These are phyloP conservation scores for Aethes cnicana DNA, from an alignment of 2,888 invertebrate species.

Conservation along the genomic window DNA sequence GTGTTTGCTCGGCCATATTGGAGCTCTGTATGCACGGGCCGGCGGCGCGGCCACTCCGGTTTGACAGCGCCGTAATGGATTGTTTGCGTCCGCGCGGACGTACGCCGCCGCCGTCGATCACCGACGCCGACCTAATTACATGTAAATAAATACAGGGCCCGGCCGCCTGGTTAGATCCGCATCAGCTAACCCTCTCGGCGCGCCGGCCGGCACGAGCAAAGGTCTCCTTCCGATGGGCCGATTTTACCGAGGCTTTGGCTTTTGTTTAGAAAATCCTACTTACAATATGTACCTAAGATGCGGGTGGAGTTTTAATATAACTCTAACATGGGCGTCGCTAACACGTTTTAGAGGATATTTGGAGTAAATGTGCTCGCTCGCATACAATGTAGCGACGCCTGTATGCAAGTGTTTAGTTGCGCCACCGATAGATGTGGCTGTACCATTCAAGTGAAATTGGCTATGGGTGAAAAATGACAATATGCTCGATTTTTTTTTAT, in stretches of 20 bases:
- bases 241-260: slow-evolving; percentile 13
- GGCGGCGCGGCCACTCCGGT: slow-evolving; percentile 39
- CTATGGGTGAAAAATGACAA: too few species aligned
- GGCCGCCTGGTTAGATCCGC: slow-evolving; percentile 45
- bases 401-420: too few species aligned
- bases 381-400: too few species aligned
- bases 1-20: slow-evolving; percentile 62
- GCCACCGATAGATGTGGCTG: slow-evolving; percentile 4
- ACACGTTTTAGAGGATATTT: too few species aligned
- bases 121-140: slow-evolving; percentile 74
- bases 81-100: slow-evolving; percentile 69
- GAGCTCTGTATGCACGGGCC: slow-evolving; percentile 53
- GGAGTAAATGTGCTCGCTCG: too few species aligned
- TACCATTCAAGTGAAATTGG: too few species aligned
- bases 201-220: slow-evolving; percentile 13
- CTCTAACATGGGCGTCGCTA: too few species aligned
- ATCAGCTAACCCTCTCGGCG: slow-evolving; percentile 45
- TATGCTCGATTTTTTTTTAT: too few species aligned
- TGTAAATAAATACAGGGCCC: slow-evolving; percentile 71
- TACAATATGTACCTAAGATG: slow-evolving; percentile 13
- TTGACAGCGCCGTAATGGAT: slow-evolving; percentile 72
- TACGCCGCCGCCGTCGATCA: slow-evolving; percentile 68
- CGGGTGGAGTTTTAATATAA: slow-evolving; percentile 8
- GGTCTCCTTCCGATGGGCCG: slow-evolving; percentile 29
- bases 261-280: slow-evolving; percentile 24